Percentiles rank a stretch among this genome's conserved stretches.
Evolutionary conservation across 2,797 vertebrate species (phyloP).

Genomic region (Oryzias sinensis): DNA sequence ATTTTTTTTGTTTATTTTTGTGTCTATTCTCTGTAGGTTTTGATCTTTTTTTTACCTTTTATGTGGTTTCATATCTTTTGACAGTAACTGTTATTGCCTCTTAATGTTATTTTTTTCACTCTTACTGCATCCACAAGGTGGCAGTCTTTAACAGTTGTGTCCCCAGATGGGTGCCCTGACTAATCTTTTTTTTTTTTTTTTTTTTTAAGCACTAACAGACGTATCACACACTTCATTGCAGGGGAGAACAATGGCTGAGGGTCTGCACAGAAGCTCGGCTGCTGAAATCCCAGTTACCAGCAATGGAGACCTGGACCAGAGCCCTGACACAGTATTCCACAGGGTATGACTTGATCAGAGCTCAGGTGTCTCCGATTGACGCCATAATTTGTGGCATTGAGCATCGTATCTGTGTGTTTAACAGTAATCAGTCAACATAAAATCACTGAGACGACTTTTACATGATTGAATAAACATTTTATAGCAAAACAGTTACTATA

Average conservation of each 20-base stretch:
- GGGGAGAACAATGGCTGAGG: constrained; percentile 86
- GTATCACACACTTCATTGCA: constrained; percentile 34
- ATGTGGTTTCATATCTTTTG: not conserved
- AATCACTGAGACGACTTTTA: no score
- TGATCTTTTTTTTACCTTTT: not conserved
- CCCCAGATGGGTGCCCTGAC: not conserved
- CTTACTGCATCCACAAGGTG: constrained; percentile 53
- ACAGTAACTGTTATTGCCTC: not conserved
- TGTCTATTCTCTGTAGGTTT: no score
- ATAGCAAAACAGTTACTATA: no score
- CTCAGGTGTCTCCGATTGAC: no score
- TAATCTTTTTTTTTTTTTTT: not conserved
- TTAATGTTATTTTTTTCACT: not conserved
- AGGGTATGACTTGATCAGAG: constrained; percentile 74
- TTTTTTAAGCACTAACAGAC: constrained; percentile 17
- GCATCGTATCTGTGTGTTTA: no score
- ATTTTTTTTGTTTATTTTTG: no score
- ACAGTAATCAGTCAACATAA: no score
- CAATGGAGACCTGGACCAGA: constrained; percentile 90
- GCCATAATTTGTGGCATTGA: no score
- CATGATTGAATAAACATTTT: no score
- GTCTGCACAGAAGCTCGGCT: constrained; percentile 87
- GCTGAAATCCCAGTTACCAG: constrained; percentile 95
- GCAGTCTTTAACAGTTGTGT: constrained; percentile 27
- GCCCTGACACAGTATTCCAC: constrained; percentile 80